Conservation (phyloP, 2,113 vertebrate genomes). For the human (Homo sapiens) region GRCh38 chr1:70072501-70073000, state of each 20-base stretch:
- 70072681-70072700: not conserved
- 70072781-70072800: not conserved
- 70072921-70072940: not conserved
- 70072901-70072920: not conserved
- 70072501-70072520: not conserved
- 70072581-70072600: not conserved
- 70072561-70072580: not conserved
- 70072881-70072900: not conserved
- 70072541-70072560: not conserved
- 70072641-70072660: not conserved
- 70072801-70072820: not conserved
- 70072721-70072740: not conserved
- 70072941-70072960: not conserved
- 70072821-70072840: constrained; percentile 14
- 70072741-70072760: not conserved
- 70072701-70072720: not conserved
- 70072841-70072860: not conserved
- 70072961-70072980: not conserved
- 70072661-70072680: not conserved
- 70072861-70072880: not conserved
- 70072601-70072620: not conserved
- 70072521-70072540: not conserved
- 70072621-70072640: not conserved
- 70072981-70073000: not conserved
- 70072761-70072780: not conserved